Evolutionary conservation across 2,113 vertebrate species (phyloP), one percentile per base, ranked within the genome.

Genomic region (Oreochromis tanganicae): DNA sequence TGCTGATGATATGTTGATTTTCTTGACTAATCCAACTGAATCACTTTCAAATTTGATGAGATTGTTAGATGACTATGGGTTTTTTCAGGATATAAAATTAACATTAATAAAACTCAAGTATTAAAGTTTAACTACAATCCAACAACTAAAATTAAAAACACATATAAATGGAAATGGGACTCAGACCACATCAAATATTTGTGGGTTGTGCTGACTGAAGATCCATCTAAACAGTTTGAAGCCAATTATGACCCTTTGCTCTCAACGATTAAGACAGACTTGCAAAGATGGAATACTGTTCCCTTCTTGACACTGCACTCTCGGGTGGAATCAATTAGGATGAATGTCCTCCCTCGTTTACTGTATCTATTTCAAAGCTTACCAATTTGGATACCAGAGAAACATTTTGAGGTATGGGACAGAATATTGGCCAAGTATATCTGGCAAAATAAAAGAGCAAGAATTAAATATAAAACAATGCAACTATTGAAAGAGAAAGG

Each of bases 331-430:
- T 9, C 56, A 59, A 0, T 29, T 59, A 9, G 24, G 56, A 57
- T 29, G 56, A 57, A 57, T 29, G 2, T 16, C 56, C 56, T 29
- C 13, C 24, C 13, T 57, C 24, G 4, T 13, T 59, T 59, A 59
- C 0, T 1, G 0, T 57, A 57, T 57, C 56, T 29, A 57, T 57
- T 57, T 29, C 56, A 59, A 57, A 57, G 56, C 13, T 57, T 57
- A 57, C 0, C 1, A 0, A 59, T 59, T 59, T 16, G 56, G 13
- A 59, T 29, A 29, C 7, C 56, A 29, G 13, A 29, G 56, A 29
- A 9, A 59, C 24, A 29, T 59, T 59, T 29, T 29, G 56, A 59
- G 24, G 24, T 59, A 59, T 59, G 56, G 4, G 29, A 29, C 56
- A 1, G 56, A 59, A 59, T 59, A 59, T 29, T 59, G 1, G 24